Evolutionary conservation across 1,140 invertebrate species (phyloP), one percentile per base, ranked within the genome.

Genomic region (Nylanderia fulva): DNA sequence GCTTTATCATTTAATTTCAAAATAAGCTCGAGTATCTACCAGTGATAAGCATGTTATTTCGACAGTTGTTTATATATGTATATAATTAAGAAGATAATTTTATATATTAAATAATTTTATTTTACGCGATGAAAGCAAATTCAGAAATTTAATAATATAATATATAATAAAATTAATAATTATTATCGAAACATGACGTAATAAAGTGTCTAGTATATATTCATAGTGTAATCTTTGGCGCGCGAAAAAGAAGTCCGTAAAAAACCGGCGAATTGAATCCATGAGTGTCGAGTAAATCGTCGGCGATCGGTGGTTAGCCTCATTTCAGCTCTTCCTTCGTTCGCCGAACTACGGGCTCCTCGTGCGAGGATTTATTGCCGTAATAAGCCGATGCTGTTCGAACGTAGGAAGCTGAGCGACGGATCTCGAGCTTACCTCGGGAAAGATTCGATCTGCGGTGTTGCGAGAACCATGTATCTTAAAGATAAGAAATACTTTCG

Each of bases 401-500:
- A 18, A 4, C 58, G 36, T 2, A 11, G 52, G 77, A 58, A 71
- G 36, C 21, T 36, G 9, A 18, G 6, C 13, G n/a, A 27, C n/a
- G 48, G 33, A n/a, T 36, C 27, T n/a, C 75, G 52, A 58, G 24
- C 69, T 80, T 80, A 85, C 60, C 11, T 54, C 63, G 48, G 11
- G 45, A 48, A 48, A 48, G 33, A 15, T 61, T 85, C 58, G 52
- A 82, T 86, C 63, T 48, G n/a, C n/a, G 61, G 2, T 29, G 58
- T 15, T 21, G 52, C 8, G 36, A 33, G 60, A 56, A 3, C 29
- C 1, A 33, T 21, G 74, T 76, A 52, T 42, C n/a, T 18, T 15
- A 61, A 60, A 82, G 87, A 88, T 88, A 88, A 88, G 87, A 60
- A 88, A 76, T 88, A 75, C 72, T 85, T 76, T 85, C 48, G 63